Evolutionary conservation across 2,797 vertebrate genomes (phyloP), one percentile per base, ranked within the genome.

Genomic region (Mus caroli): DNA sequence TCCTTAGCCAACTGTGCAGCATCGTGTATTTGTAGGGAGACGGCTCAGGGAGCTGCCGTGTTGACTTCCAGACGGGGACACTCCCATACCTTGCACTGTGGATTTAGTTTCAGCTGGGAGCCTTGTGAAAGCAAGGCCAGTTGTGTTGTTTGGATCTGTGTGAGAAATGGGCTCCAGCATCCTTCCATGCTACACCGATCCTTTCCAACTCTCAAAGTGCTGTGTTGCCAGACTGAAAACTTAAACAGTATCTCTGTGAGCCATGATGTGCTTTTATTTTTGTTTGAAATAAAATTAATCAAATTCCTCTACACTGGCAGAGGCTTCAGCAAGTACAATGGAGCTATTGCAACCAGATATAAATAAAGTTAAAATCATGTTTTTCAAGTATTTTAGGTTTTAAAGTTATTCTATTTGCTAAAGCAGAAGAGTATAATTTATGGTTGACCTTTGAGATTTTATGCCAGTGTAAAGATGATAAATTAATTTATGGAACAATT

Each of bases 251-350:
- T 94, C 52, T 91, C 78, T 71, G 37, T 52, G 79, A 95, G 26
- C 67, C 67, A 31, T 28, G 58, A 56, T 69, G 56, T 78, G 14
- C 54, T 92, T 58, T 95, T 84, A 69, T 94, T 97, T 97, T 96
- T 92, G 87, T 96, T 89, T 97, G 94, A 94, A 97, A 71, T 92
- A 54, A 95, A 97, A 58, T 83, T 91, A 94, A 90, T 94, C 85
- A 96, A 60, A 96, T 95, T 92, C 40, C 69, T 96, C 80, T 77
- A 28, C 7, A 28, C 17, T 80, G 54, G 91, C 80, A 82, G 31
- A 92, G 85, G 60, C 67, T 88, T 96, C 54, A 94, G 54, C 76
- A 85, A 77, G 58, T 77, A 75, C 83, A 95, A 67, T 96, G 43
- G 62, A 17, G 34, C 58, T 90, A 26, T 96, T 93, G 91, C 69